A percentile compares a stretch with the other conserved stretches of the same genome.
These are phyloP conservation scores for Drosophila ohnishii DNA, from an alignment of 1,140 invertebrate genomes.

Conservation along the genomic window DNA sequence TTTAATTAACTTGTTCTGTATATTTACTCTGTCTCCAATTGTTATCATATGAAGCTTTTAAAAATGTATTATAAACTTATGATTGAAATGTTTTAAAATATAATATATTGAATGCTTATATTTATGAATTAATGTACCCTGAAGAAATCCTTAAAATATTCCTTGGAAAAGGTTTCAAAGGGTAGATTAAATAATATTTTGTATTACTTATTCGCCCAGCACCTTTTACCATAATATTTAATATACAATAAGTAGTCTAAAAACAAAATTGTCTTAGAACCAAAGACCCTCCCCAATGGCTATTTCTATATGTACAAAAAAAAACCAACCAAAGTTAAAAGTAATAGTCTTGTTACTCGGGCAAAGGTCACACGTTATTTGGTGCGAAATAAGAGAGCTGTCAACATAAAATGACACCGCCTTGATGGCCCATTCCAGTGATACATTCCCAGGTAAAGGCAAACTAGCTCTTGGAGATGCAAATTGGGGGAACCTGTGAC, in stretches of 20 bases:
- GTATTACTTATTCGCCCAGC: neutral
- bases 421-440: neutral
- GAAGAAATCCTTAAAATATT: too few relatives aligned
- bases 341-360: neutral
- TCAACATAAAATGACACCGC: neutral
- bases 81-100: too few relatives aligned
- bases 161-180: neutral
- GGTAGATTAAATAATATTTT: neutral
- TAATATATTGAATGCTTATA: too few relatives aligned
- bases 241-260: neutral
- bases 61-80: too few relatives aligned
- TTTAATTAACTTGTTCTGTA: too few relatives aligned
- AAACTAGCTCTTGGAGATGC: neutral
- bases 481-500: conserved; percentile 14
- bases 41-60: too few relatives aligned
- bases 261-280: neutral
- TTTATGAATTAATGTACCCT: too few relatives aligned
- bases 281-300: neutral
- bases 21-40: too few relatives aligned
- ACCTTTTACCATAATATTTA: neutral
- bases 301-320: neutral
- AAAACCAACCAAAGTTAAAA: neutral
- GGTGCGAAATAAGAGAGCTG: conserved; percentile 2
- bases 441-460: neutral
- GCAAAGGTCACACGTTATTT: conserved; percentile 1